Conservation (phyloP, 2,113 vertebrate species). For the Gopherus evgoodei region DNA sequence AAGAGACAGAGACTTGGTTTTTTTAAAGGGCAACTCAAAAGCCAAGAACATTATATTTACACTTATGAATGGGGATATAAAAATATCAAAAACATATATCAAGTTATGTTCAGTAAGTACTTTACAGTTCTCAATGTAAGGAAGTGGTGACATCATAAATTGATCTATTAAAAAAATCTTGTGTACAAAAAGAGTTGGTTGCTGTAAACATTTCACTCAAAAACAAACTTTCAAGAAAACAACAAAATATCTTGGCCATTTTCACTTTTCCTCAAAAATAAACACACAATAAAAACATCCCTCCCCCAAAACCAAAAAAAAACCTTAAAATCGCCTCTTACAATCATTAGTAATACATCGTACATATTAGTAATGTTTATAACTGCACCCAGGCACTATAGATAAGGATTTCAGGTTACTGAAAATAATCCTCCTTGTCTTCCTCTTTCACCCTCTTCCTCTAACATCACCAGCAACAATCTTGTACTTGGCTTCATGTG, state of each 20-base stretch:
- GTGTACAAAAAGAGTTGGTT: not conserved
- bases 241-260: not conserved
- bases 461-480: not conserved
- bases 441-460: not conserved
- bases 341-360: no score
- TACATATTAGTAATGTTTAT: not conserved
- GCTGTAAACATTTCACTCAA: not conserved
- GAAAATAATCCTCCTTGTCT: not conserved
- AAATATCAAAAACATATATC: not conserved
- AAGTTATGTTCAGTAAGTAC: not conserved
- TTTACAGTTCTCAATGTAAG: not conserved
- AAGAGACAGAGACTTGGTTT: not conserved
- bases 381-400: not conserved
- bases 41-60: not conserved
- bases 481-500: not conserved
- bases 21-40: not conserved
- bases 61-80: not conserved
- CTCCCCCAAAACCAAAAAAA: not conserved
- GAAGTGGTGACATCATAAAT: not conserved
- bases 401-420: not conserved
- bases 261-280: not conserved
- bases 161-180: not conserved
- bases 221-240: not conserved
- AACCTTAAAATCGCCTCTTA: not conserved
- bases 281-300: not conserved